Evolutionary conservation across 2,797 vertebrate genomes (phyloP), one percentile per base, ranked within the genome.

Genomic region (Saxicola maurus): DNA sequence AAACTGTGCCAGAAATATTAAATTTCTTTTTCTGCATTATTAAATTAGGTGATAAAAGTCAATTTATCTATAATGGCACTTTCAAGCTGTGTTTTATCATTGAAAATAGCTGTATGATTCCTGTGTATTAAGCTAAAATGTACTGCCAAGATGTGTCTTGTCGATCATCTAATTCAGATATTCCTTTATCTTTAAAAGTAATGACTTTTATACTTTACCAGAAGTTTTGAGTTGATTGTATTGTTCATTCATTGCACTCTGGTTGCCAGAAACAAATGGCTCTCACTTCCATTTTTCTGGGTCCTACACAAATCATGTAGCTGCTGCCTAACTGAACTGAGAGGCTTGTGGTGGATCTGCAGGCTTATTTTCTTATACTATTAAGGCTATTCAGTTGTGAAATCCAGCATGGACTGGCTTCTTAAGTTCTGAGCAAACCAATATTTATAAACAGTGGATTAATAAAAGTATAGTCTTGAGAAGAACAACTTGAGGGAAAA

Each of bases 161-260:
- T 61, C 38, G 55, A 37, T 57, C 4, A 27, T 37, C 18, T 57
- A 48, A 74, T 61, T 77, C 55, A 80, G 8, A 37, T 61, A 56
- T 13, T 38, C 2, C 42, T 61, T 83, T 57, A 6, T 71, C 20
- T 68, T 57, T 65, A 42, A 59, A 62, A 68, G 10, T 33, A 51
- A 30, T 1, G 1, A 0, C 0, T 18, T 71, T 62, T 74, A 20
- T 18, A 18, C 4, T 62, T 33, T 37, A 35, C 11, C 6, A 62
- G 25, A 69, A 55, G 2, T n/a, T 66, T 76, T 6, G 23, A 23
- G 9, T 40, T 75, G 35, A 38, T 53, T 62, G 9, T 53, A 1
- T 55, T 62, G 7, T 46, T 79, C 12, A 33, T 86, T 88, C 60
- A 10, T 59, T 84, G 10, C 28, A 19, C 13, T 21, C 6, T 56